These are phyloP conservation scores for Nasonia giraulti DNA, from an alignment of 1,140 invertebrate species.

Conservation along the genomic window DNA sequence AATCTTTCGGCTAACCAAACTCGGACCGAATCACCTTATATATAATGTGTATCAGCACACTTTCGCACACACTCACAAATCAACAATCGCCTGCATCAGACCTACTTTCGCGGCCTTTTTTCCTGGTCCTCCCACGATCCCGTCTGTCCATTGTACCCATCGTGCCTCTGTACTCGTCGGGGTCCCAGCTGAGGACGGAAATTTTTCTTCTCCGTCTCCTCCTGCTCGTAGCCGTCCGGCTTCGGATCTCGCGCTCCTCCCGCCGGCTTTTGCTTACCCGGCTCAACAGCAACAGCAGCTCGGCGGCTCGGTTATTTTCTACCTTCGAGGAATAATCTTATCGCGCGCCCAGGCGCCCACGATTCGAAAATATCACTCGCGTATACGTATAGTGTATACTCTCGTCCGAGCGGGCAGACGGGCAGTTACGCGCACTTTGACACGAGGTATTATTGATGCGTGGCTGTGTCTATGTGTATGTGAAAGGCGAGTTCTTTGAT, in stretches of 20 bases:
- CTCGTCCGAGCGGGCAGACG: too few species aligned
- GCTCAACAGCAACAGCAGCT: neutral
- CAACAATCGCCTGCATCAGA: constrained; percentile 28
- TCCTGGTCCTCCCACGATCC: constrained; percentile 61
- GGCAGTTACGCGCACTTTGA: neutral
- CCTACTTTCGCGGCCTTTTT: constrained; percentile 66
- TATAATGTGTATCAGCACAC: too few species aligned
- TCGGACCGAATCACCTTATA: too few species aligned
- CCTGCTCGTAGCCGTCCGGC: neutral
- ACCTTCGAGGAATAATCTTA: neutral
- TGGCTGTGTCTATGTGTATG: neutral
- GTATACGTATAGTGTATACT: neutral
- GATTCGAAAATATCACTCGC: constrained; percentile 11
- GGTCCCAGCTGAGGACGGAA: constrained; percentile 39
- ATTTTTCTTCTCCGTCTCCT: constrained; percentile 46
- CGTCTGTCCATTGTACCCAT: constrained; percentile 68
- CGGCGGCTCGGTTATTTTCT: neutral
- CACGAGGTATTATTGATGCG: neutral
- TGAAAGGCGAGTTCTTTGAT: neutral
- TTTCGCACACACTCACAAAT: too few species aligned
- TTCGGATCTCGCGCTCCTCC: neutral
- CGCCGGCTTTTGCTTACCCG: neutral
- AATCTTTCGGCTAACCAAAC: too few species aligned
- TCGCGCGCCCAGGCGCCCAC: neutral
- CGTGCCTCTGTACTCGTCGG: constrained; percentile 54